These are phyloP conservation scores for Atherinomorus stipes DNA, from an alignment of 2,113 vertebrate genomes.

Conservation along the genomic window DNA sequence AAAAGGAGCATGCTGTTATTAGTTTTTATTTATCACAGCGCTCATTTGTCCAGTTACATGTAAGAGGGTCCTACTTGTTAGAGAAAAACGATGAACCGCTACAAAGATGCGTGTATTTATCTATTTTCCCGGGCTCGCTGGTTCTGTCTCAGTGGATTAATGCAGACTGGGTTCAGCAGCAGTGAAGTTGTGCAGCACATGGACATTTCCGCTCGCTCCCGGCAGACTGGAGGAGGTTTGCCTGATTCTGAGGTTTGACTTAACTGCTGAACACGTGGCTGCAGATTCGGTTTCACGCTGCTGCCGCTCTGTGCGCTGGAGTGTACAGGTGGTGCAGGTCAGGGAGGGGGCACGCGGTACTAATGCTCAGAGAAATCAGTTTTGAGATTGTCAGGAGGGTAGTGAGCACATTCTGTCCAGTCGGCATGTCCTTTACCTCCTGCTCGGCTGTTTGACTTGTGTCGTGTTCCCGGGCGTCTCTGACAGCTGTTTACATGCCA, in stretches of 20 bases:
- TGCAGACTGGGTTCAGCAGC: no score
- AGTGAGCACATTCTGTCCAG: constrained; percentile 63
- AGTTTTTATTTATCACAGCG: no score
- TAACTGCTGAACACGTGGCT: constrained; percentile 51
- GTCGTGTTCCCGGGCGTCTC: constrained; percentile 84
- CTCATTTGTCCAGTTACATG: no score
- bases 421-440: constrained; percentile 81
- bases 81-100: no score
- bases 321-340: constrained; percentile 39
- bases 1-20: no score
- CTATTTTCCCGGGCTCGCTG: no score
- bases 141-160: no score
- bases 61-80: no score
- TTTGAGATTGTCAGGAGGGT: constrained; percentile 53
- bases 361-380: constrained; percentile 71
- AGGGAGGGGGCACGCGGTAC: constrained; percentile 36
- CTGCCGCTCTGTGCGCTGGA: constrained; percentile 44
- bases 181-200: no score
- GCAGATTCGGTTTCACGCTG: constrained; percentile 56
- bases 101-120: no score
- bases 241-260: constrained; percentile 59
- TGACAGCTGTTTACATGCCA: constrained; percentile 82
- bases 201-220: no score
- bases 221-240: constrained; percentile 1
- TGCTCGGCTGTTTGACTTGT: constrained; percentile 81